A percentile compares a stretch with the other conserved stretches of the same genome.
phyloP scores from a whole-genome alignment of 2,113 vertebrate genomes.

The Callipepla squamata region DNA sequence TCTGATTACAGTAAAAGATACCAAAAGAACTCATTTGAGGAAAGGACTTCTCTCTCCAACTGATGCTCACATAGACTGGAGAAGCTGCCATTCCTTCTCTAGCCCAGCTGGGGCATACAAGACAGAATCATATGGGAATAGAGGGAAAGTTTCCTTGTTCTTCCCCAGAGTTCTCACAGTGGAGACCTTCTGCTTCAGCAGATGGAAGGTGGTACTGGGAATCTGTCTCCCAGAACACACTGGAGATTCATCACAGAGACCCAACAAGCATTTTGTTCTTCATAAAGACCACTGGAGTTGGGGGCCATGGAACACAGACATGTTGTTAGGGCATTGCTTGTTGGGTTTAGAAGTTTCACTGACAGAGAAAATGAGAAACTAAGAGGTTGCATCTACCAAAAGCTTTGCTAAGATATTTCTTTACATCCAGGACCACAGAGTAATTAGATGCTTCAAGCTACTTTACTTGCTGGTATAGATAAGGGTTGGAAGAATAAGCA shows the following conservation, averaged over 20 bases:
- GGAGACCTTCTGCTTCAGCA: neutral
- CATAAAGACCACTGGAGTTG: neutral
- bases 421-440: neutral
- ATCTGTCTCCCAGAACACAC: neutral
- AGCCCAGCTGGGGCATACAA: neutral
- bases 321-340: neutral
- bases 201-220: too few species aligned
- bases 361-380: neutral
- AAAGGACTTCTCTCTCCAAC: neutral
- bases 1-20: neutral
- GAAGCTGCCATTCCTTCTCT: neutral
- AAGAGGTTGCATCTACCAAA: neutral
- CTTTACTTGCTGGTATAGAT: neutral
- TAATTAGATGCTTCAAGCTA: neutral
- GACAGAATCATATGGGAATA: neutral
- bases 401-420: neutral
- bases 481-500: neutral
- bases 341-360: neutral
- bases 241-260: neutral
- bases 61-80: neutral
- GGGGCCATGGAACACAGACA: accelerated
- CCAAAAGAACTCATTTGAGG: neutral
- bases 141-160: neutral
- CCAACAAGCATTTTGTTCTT: neutral
- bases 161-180: neutral